Evolutionary conservation across 2,113 vertebrate genomes (phyloP).

Genomic region (Emydocephalus ijimae): DNA sequence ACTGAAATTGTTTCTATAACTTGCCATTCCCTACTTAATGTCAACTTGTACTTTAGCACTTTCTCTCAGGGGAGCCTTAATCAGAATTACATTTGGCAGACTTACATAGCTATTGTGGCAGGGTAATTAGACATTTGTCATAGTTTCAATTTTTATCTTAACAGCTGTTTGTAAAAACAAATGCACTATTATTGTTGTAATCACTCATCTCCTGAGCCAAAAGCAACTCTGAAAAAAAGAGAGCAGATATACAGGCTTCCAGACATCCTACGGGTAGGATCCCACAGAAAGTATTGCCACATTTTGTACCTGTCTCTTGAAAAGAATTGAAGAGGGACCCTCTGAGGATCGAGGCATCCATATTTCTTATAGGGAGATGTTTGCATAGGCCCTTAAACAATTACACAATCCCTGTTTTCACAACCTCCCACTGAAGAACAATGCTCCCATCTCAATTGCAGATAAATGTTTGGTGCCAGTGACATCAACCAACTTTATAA

Average conservation of each 20-base stretch:
- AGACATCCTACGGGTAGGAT: slow-evolving; percentile 37
- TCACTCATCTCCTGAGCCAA: slow-evolving; percentile 37
- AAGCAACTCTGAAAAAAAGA: slow-evolving; percentile 35
- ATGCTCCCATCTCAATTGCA: neutral
- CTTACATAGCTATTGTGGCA: neutral
- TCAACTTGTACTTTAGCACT: slow-evolving; percentile 32
- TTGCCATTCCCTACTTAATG: slow-evolving; percentile 33
- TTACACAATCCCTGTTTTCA: neutral
- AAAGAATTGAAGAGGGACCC: neutral
- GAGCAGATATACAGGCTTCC: slow-evolving; percentile 29
- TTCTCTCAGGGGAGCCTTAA: neutral
- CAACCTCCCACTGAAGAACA: neutral
- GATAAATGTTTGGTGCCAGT: neutral
- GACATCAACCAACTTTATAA: neutral
- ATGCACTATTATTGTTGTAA: slow-evolving; percentile 30
- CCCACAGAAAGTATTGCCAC: slow-evolving; percentile 8
- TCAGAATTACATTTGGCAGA: slow-evolving; percentile 33
- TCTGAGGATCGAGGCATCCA: neutral
- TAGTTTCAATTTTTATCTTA: slow-evolving; percentile 45
- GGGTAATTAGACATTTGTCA: slow-evolving; percentile 24
- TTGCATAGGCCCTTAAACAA: neutral
- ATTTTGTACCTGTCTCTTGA: slow-evolving; percentile 7
- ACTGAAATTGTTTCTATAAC: neutral
- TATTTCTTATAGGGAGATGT: neutral
- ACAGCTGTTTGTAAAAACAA: slow-evolving; percentile 22